Conservation (phyloP, 2,888 invertebrate species). For the Dicycla oo region DNA sequence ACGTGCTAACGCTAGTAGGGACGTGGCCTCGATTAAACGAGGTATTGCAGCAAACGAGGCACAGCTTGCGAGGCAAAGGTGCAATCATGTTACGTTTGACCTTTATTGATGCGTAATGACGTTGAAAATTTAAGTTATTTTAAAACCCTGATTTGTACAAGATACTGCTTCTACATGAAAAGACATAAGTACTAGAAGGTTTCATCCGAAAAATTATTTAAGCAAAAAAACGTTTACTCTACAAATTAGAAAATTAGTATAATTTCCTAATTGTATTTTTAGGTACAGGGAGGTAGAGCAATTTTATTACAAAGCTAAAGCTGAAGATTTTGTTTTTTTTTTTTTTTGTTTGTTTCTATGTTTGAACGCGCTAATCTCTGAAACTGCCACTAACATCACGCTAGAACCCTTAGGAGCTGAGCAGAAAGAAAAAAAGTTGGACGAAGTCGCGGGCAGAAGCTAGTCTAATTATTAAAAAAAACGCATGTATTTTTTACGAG, state of each 20-base stretch:
- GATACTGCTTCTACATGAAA: not conserved
- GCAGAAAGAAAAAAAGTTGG: no score
- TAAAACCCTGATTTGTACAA: not conserved
- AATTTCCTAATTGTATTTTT: not conserved
- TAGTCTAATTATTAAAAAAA: not conserved
- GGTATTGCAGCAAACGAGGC: slow-evolving; percentile 34
- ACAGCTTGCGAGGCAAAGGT: slow-evolving; percentile 33
- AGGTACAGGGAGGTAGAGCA: no score
- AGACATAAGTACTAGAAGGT: not conserved
- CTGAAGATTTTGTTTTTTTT: no score
- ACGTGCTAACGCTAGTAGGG: slow-evolving; percentile 66
- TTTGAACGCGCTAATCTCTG: no score
- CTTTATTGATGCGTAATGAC: not conserved
- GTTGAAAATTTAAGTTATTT: not conserved
- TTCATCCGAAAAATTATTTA: not conserved
- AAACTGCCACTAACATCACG: no score
- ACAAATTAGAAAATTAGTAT: no score
- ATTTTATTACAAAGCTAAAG: no score
- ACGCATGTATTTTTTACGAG: not conserved
- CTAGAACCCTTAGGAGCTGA: no score
- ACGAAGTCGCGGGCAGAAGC: no score
- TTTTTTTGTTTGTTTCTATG: no score
- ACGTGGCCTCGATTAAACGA: slow-evolving; percentile 57
- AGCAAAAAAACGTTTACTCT: not conserved
- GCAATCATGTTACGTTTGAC: slow-evolving; percentile 24